Base-by-base conservation (phyloP, 1,140 invertebrate genomes). In the Chrysopa pallens region DNA sequence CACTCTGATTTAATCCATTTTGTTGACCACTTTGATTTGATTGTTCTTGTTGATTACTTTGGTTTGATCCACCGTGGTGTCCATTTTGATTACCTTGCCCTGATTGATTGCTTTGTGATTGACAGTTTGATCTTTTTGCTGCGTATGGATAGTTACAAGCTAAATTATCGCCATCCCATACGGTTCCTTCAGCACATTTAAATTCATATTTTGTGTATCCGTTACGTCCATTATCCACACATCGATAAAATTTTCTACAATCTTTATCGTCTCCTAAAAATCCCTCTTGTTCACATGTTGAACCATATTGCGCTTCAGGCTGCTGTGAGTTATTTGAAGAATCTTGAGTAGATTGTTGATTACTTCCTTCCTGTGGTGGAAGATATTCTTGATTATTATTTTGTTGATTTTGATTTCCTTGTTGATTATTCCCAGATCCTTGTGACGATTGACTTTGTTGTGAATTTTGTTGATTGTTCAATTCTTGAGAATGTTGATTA, bases 211-310 rank as follows among this genome's bases (percentile, higher is more conserved):
- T 68, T 14, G 55, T 67, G 35, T 63, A 70, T 2, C 58, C 61
- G 13, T 62, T 66, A 50, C 70, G 70, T 13, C 54, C 60, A 41
- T 62, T 49, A 28, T 58, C 59, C 7, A 69, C 66, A 47, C 71
- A 74, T 42, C 71, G 55, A 50, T 74, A 76, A 51, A 78, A 79
- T 48, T 68, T 72, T 46, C 63, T 66, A 52, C 78, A 81, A 49
- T 78, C 64, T 13, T 63, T 59, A 40, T 58, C 52, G 48, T 76
- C 64, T 11, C 60, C 61, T 48, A 66, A 62, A 48, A 74, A 77
- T 29, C 72, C 73, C 54, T 72, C 70, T 9, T 58, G 45, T 8
- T 46, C 49, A 52, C 76, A 79, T 11, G 11, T 37, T 39, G 29
- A 44, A 28, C 29, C 13, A 12, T 36, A 42, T 44, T 37, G 45